Base-by-base conservation (phyloP, 2,888 invertebrate genomes). In the Tipula helvola region DNA sequence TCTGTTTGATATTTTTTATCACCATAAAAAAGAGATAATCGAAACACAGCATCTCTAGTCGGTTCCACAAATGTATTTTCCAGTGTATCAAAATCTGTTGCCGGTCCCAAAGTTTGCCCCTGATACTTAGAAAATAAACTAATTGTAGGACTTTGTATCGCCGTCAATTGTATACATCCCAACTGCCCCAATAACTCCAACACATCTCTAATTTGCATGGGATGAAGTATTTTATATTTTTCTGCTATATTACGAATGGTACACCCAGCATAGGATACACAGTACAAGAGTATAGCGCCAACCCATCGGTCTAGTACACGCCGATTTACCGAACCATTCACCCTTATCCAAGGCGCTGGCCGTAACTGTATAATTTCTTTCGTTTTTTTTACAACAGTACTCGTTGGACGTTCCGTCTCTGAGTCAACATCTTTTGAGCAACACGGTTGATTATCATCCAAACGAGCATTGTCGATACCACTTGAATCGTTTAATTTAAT, bases 291-390 rank as follows among this genome's bases (percentile, higher is more conserved):
- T 87, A 96, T 90, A 10, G 94, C 93, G 85, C 94, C 94, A 87
- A 96, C 89, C 94, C 96, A 94, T 87, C 94, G 93, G 89, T 95
- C 94, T 42, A 96, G 91, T 3, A 95, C 93, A 28, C 94, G 92
- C 12, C 93, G 92, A 91, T 96, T 96, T 10, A 96, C 89, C 0
- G 93, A 92, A 2, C 96, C 96, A 90, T 96, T 95, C 1, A 96
- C 93, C 87, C 94, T 93, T 87, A 95, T 93, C 97, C 97, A 97
- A 0, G 96, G 96, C 87, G 93, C 90, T 0, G 91, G 90, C 8
- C 52, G 36, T 1, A 86, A 8, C 47, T 86, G 86, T 39, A 86
- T 52, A 16, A 36, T 57, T 52, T 86, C 86, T 39, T 84, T 84
- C 13, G 18, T 39, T 5, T 84, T 84, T 84, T 39, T 84, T 41